phyloP scores from a whole-genome alignment of 2,888 invertebrate species.

The Trimorus sp. region DNA sequence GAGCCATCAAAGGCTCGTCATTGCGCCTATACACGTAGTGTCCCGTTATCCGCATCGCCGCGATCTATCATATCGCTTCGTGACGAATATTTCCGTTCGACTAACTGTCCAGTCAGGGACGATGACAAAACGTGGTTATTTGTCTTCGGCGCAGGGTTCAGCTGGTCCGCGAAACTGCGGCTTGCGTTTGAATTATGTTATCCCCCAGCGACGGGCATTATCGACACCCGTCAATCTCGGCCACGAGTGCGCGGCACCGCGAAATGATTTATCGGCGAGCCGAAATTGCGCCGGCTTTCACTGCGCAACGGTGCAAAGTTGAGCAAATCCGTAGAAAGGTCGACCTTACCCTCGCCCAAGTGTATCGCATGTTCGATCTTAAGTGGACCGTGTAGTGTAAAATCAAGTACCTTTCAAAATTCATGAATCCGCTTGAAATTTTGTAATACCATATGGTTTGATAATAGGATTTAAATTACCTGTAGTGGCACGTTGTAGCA shows the following conservation, averaged over 20 bases:
- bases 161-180: slow-evolving; percentile 29
- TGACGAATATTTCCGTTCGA: slow-evolving; percentile 51
- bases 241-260: slow-evolving; percentile 41
- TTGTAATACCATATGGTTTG: too few relatives aligned
- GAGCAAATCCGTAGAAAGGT: too few relatives aligned
- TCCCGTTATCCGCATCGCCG: slow-evolving; percentile 39
- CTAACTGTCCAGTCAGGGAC: slow-evolving; percentile 50
- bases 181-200: slow-evolving; percentile 60
- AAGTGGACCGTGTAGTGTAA: too few relatives aligned
- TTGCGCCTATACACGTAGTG: slow-evolving; percentile 26
- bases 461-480: too few relatives aligned
- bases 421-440: too few relatives aligned
- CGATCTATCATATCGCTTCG: slow-evolving; percentile 53
- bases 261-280: slow-evolving; percentile 62
- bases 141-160: slow-evolving; percentile 37
- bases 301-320: too few relatives aligned
- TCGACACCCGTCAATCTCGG: slow-evolving; percentile 64
- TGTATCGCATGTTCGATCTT: too few relatives aligned
- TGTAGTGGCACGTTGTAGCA: too few relatives aligned
- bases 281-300: slow-evolving; percentile 34
- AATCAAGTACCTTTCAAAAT: too few relatives aligned
- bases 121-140: slow-evolving; percentile 62
- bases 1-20: slow-evolving; percentile 43
- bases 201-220: slow-evolving; percentile 48
- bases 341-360: too few relatives aligned